Evolutionary conservation across 2,888 invertebrate species (phyloP).

Genomic region (Leistus spinibarbis): DNA sequence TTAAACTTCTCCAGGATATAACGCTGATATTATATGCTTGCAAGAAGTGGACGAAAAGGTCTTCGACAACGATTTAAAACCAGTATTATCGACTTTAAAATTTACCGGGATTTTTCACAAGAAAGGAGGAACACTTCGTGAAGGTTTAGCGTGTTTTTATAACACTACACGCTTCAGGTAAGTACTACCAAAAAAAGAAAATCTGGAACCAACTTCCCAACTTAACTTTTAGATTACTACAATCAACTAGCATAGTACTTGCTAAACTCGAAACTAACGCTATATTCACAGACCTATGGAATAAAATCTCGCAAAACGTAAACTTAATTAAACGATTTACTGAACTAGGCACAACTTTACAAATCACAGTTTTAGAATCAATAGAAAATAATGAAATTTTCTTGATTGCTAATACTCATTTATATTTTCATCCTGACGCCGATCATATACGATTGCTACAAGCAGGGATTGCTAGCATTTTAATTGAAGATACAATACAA

Average conservation of each 20-base stretch:
- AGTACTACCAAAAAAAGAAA: slow-evolving; percentile 41
- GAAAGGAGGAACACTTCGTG: slow-evolving; percentile 75
- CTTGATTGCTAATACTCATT: slow-evolving; percentile 83
- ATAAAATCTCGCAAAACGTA: slow-evolving; percentile 64
- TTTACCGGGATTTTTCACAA: slow-evolving; percentile 68
- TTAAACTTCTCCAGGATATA: slow-evolving; percentile 72
- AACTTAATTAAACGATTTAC: slow-evolving; percentile 64
- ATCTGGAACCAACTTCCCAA: neutral
- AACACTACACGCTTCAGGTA: slow-evolving; percentile 71
- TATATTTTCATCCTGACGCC: slow-evolving; percentile 92
- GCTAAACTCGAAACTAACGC: slow-evolving; percentile 53
- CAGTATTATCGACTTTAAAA: slow-evolving; percentile 63
- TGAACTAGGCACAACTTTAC: slow-evolving; percentile 70
- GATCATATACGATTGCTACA: slow-evolving; percentile 89
- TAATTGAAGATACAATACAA: slow-evolving; percentile 64
- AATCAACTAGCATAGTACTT: neutral
- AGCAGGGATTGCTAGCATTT: slow-evolving; percentile 73
- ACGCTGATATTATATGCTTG: slow-evolving; percentile 86
- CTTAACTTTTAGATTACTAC: neutral
- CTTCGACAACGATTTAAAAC: slow-evolving; percentile 69
- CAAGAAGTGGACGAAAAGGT: slow-evolving; percentile 91
- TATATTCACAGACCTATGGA: slow-evolving; percentile 66
- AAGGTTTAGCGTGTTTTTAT: slow-evolving; percentile 84
- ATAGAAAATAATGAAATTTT: slow-evolving; percentile 65
- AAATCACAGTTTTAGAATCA: slow-evolving; percentile 65